A percentile compares a stretch with the other conserved stretches of the same genome.
These are phyloP conservation scores for Oeneis ivallda DNA, from an alignment of 2,888 invertebrate species.

Conservation along the genomic window DNA sequence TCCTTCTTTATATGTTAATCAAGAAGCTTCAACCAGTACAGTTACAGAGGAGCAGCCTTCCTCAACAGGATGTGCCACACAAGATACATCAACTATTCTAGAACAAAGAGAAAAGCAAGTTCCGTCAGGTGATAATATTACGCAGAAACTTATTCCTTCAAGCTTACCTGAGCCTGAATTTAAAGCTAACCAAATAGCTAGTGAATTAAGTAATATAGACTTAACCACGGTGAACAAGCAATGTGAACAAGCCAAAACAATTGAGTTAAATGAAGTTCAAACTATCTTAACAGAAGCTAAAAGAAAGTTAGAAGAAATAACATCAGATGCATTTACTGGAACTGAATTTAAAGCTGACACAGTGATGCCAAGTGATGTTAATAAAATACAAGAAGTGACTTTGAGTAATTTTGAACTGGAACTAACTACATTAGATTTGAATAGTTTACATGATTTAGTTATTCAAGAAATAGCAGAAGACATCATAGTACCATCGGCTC, in stretches of 20 bases:
- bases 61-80: background rate
- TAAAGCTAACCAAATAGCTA: background rate
- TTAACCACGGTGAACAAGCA: background rate
- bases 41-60: background rate
- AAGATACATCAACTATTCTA: background rate
- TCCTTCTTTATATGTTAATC: background rate
- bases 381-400: slow-evolving; percentile 1
- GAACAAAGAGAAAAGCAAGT: background rate
- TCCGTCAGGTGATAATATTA: background rate
- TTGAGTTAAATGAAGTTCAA: background rate
- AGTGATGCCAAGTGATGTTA: background rate
- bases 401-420: background rate
- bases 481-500: slow-evolving; percentile 60
- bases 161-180: too few relatives aligned
- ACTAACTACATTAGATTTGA: background rate
- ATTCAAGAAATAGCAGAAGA: background rate
- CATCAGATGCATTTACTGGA: background rate
- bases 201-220: background rate
- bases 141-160: background rate
- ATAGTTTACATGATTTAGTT: background rate
- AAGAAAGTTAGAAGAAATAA: background rate
- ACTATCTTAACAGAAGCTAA: slow-evolving; percentile 2
- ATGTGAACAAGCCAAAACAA: background rate
- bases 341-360: background rate
- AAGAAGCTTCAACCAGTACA: background rate